Conservation (phyloP, 2,888 invertebrate genomes). For the Leptinotarsa haldemani region DNA sequence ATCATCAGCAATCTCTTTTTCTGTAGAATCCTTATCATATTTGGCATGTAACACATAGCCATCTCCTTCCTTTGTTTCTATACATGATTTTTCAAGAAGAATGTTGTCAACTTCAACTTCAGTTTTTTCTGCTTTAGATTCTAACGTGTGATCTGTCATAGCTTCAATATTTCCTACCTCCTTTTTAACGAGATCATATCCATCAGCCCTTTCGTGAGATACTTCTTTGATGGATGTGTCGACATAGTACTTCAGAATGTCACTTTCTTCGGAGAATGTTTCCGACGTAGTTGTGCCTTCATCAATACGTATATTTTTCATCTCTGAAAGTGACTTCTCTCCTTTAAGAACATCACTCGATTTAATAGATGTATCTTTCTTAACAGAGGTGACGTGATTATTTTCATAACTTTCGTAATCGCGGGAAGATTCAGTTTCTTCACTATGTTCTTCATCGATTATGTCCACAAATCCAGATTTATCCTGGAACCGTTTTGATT, state of each 20-base stretch:
- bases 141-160: conserved; percentile 29
- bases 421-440: conserved; percentile 51
- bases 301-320: conserved; percentile 56
- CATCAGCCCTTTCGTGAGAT: conserved; percentile 29
- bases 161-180: conserved; percentile 37
- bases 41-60: conserved; percentile 36
- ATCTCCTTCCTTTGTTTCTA: conserved; percentile 30
- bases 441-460: conserved; percentile 55
- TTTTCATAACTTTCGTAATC: conserved; percentile 54
- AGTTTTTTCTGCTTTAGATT: conserved; percentile 33
- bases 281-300: conserved; percentile 58
- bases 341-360: conserved; percentile 55
- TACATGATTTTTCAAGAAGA: conserved; percentile 28
- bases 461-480: conserved; percentile 53
- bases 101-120: conserved; percentile 34
- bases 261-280: conserved; percentile 48
- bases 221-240: conserved; percentile 46
- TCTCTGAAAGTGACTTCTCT: conserved; percentile 52
- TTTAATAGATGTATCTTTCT: conserved; percentile 55
- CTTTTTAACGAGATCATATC: conserved; percentile 26
- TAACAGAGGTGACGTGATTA: conserved; percentile 54
- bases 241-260: conserved; percentile 50
- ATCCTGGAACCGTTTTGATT: conserved; percentile 52
- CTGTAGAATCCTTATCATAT: conserved; percentile 38
- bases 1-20: conserved; percentile 42